Conservation (phyloP, 2,113 vertebrate species). For the Gallinago jamesoni region DNA sequence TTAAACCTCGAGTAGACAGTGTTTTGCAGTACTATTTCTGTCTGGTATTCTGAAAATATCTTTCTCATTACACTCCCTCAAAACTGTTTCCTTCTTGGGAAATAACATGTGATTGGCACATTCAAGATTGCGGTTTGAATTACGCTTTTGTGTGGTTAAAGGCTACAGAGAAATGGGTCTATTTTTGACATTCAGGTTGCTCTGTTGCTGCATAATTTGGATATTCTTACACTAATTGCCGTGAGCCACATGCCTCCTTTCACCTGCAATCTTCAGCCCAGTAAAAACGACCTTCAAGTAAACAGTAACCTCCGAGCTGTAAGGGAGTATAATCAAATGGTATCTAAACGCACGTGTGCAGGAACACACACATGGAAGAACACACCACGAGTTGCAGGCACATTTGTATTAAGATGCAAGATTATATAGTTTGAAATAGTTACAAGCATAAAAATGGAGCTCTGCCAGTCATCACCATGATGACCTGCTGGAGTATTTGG, state of each 20-base stretch:
- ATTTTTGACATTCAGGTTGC: background rate
- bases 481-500: background rate
- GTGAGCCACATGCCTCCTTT: background rate
- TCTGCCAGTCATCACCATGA: background rate
- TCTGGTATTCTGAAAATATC: background rate
- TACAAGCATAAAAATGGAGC: background rate
- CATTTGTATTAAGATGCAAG: background rate
- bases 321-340: background rate
- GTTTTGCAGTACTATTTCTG: background rate
- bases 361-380: background rate
- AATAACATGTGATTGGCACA: background rate
- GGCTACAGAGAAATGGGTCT: background rate
- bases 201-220: background rate
- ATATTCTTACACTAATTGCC: background rate
- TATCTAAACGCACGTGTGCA: accelerated
- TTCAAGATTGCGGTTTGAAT: background rate
- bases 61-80: background rate
- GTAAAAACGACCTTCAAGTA: background rate
- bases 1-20: background rate
- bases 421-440: background rate
- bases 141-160: background rate
- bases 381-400: accelerated
- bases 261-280: background rate
- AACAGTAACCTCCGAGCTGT: background rate
- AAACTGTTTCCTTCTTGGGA: background rate